Conservation (phyloP, 2,888 invertebrate species). For the Lamellibrachia satsuma region DNA sequence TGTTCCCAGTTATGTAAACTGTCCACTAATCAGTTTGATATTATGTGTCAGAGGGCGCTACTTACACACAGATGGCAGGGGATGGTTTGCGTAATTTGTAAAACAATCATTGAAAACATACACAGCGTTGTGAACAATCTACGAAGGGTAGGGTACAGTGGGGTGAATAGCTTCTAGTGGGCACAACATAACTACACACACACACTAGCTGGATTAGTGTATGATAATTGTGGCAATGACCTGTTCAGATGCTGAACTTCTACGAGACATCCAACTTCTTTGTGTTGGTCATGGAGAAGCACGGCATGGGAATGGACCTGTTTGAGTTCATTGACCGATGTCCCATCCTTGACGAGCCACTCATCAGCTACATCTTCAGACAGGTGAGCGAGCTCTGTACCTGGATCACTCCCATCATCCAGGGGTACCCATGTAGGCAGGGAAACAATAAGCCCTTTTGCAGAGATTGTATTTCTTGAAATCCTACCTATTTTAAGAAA, state of each 20-base stretch:
- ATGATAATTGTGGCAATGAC: neutral
- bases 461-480: too few relatives aligned
- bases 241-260: constrained; percentile 20
- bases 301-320: constrained; percentile 80
- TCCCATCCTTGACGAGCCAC: constrained; percentile 75
- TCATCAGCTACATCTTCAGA: constrained; percentile 77
- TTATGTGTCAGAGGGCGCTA: too few relatives aligned
- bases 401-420: too few relatives aligned
- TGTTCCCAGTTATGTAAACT: too few relatives aligned
- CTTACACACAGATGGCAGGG: too few relatives aligned
- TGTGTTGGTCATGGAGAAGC: constrained; percentile 76
- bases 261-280: constrained; percentile 18
- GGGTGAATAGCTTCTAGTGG: too few relatives aligned
- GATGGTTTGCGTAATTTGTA: too few relatives aligned
- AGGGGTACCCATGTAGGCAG: neutral
- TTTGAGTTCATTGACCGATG: constrained; percentile 81
- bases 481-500: too few relatives aligned
- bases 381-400: constrained; percentile 68
- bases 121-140: too few relatives aligned
- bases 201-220: neutral
- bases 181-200: neutral
- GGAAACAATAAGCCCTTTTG: neutral
- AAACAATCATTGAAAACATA: too few relatives aligned
- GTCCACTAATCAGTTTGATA: too few relatives aligned
- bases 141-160: too few relatives aligned